Evolutionary conservation across 1,140 invertebrate species (phyloP).

Genomic region (Ostrea denselamellosa): DNA sequence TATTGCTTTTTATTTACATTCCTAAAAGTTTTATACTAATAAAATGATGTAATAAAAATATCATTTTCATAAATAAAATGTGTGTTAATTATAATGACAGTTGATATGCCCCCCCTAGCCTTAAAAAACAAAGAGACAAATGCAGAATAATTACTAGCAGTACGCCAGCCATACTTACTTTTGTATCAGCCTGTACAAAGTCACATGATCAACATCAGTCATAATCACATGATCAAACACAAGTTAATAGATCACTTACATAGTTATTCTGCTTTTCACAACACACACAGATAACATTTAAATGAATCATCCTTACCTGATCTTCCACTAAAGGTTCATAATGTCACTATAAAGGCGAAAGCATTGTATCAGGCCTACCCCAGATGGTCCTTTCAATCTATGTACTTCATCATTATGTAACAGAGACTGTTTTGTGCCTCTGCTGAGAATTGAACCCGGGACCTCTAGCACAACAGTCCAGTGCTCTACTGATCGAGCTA

Average conservation of each 20-base stretch:
- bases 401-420: no score
- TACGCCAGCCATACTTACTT: slow-evolving; percentile 23
- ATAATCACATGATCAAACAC: background rate
- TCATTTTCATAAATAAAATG: background rate
- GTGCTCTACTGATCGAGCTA: no score
- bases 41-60: background rate
- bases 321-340: no score
- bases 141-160: background rate
- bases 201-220: background rate
- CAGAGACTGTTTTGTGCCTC: no score
- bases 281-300: no score
- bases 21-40: background rate
- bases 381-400: no score
- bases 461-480: no score
- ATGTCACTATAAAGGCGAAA: no score
- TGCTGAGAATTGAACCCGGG: no score
- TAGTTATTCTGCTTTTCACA: no score
- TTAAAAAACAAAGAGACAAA: background rate
- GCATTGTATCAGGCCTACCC: no score
- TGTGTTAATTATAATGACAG: background rate
- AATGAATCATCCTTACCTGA: no score
- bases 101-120: background rate
- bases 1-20: slow-evolving; percentile 15
- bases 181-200: slow-evolving; percentile 18
- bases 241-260: background rate